Evolutionary conservation across 2,113 vertebrate genomes (phyloP).

Genomic region (Phalacrocorax pelagicus): DNA sequence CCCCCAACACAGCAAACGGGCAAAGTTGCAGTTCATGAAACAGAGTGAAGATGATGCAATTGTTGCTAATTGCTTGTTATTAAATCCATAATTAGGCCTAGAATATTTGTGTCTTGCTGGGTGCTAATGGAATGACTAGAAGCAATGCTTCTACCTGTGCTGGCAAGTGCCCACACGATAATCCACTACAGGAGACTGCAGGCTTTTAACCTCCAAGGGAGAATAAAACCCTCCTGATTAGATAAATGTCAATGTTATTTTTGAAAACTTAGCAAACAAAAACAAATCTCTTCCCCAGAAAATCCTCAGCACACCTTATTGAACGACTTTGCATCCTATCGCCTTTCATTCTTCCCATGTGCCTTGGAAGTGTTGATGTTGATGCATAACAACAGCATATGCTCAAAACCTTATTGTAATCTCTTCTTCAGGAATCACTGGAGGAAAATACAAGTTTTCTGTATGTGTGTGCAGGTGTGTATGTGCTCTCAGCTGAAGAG

Average conservation of each 20-base stretch:
- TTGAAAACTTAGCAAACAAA: not conserved
- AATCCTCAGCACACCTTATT: not conserved
- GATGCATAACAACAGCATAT: not conserved
- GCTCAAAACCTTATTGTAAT: not conserved
- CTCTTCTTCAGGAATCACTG: not conserved
- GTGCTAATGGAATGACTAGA: not conserved
- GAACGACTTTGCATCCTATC: not conserved
- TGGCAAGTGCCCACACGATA: not conserved
- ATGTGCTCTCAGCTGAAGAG: not conserved
- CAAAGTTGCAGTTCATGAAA: rapidly evolving
- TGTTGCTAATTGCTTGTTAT: not conserved
- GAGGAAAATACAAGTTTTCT: not conserved
- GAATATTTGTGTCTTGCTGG: not conserved
- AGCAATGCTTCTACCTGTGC: not conserved
- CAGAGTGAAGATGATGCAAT: not conserved
- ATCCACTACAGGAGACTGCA: not conserved
- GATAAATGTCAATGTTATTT: not conserved
- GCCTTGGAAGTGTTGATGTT: not conserved
- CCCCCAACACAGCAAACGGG: rapidly evolving
- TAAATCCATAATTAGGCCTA: not conserved
- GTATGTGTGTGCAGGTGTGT: not conserved
- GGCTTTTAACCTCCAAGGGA: not conserved
- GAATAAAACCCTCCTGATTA: not conserved
- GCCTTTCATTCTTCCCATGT: not conserved
- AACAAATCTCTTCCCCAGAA: not conserved